phyloP scores from a whole-genome alignment of 2,888 invertebrate species.

The Melieria crassipennis region DNA sequence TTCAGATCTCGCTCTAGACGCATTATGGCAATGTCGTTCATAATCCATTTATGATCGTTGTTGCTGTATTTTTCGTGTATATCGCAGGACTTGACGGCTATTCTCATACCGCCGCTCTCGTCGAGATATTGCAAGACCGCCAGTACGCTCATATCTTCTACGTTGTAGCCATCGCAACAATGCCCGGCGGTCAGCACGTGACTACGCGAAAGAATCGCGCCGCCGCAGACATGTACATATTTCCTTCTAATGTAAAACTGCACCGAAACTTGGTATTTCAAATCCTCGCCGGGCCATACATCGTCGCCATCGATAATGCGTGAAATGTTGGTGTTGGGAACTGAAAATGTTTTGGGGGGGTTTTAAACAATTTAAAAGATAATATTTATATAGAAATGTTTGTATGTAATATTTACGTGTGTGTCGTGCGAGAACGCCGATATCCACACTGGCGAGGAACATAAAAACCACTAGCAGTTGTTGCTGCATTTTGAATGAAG shows the following conservation, averaged over 20 bases:
- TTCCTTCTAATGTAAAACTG: slow-evolving; percentile 45
- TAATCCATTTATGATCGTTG: too few species aligned
- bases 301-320: slow-evolving; percentile 60
- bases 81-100: slow-evolving; percentile 54
- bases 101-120: slow-evolving; percentile 51
- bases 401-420: too few species aligned
- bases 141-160: slow-evolving; percentile 53
- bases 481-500: too few species aligned
- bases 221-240: slow-evolving; percentile 61
- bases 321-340: slow-evolving; percentile 27
- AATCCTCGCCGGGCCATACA: slow-evolving; percentile 51
- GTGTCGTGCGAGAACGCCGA: too few species aligned
- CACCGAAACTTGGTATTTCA: slow-evolving; percentile 60
- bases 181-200: slow-evolving; percentile 63
- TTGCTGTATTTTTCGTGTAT: slow-evolving; percentile 58
- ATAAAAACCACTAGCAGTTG: too few species aligned
- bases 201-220: slow-evolving; percentile 59
- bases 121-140: slow-evolving; percentile 55
- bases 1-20: slow-evolving; percentile 51
- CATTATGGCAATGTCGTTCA: slow-evolving; percentile 59
- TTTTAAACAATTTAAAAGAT: too few species aligned
- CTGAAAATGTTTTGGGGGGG: too few species aligned
- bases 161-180: slow-evolving; percentile 59
- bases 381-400: too few species aligned
- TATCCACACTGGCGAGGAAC: too few species aligned